Conservation (phyloP, 1,140 invertebrate genomes). For the Araneus ventricosus region DNA sequence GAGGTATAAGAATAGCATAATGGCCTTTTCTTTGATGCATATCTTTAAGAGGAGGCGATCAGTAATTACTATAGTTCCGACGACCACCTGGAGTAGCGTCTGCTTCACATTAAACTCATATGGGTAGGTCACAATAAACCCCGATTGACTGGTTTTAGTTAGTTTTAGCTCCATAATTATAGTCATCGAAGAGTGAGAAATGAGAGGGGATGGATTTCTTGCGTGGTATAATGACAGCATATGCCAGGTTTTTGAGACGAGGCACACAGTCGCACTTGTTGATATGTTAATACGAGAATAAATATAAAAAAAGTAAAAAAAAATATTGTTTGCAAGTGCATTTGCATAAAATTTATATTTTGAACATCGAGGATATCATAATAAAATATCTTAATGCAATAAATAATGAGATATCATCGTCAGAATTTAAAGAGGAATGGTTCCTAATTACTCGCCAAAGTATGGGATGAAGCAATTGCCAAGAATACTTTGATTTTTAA, state of each 20-base stretch:
- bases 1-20: background rate
- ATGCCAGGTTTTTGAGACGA: background rate
- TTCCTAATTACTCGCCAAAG: too few species aligned
- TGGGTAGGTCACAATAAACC: background rate
- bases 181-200: conserved; percentile 30
- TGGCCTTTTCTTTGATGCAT: background rate
- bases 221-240: background rate
- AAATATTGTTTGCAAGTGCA: too few species aligned
- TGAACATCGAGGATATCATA: too few species aligned
- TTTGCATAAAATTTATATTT: too few species aligned
- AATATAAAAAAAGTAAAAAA: too few species aligned
- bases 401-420: too few species aligned
- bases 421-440: too few species aligned
- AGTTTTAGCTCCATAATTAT: conserved; percentile 1
- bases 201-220: background rate
- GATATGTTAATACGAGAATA: background rate
- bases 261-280: background rate
- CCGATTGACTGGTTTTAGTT: conserved; percentile 33
- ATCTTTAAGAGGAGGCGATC: background rate
- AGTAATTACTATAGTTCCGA: background rate
- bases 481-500: too few species aligned
- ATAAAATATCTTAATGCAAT: too few species aligned
- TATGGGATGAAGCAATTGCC: too few species aligned
- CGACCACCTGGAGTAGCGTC: background rate
- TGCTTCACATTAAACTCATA: too few species aligned